Conservation (phyloP, 2,113 vertebrate species). For the Sclerurus mexicanus region DNA sequence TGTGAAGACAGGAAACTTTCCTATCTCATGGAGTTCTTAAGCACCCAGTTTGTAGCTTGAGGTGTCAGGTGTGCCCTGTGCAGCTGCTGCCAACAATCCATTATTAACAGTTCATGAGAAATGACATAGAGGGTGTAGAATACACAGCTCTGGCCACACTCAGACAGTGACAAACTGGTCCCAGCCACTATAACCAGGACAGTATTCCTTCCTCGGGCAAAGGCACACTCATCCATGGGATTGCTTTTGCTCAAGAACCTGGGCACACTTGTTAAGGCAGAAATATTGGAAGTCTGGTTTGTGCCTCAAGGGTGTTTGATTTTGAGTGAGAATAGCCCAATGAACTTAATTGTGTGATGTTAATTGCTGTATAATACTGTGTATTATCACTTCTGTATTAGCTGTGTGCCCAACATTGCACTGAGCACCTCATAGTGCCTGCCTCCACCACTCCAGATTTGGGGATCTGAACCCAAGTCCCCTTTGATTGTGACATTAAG, state of each 20-base stretch:
- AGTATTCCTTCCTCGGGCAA: background rate
- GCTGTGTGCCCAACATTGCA: background rate
- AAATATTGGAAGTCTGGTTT: background rate
- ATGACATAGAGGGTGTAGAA: too few relatives aligned
- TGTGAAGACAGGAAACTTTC: too few relatives aligned
- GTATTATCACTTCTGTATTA: background rate
- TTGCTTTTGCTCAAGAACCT: background rate
- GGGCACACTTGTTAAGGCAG: fast-evolving
- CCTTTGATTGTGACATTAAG: background rate
- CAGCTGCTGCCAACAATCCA: too few relatives aligned
- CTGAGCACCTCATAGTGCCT: background rate
- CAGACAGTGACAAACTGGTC: too few relatives aligned
- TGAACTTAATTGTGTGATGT: background rate
- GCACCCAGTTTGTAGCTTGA: too few relatives aligned
- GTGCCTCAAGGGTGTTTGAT: background rate
- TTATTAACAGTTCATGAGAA: too few relatives aligned
- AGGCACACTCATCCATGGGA: background rate
- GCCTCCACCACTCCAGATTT: background rate
- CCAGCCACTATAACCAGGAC: too few relatives aligned
- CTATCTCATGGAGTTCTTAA: too few relatives aligned
- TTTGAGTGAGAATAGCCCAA: background rate
- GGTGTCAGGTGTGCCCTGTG: too few relatives aligned
- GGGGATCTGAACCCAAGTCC: background rate
- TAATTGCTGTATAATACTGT: background rate
- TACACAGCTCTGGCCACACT: too few relatives aligned